Conservation (phyloP, 2,888 invertebrate genomes). For the Zelleria hepariella region DNA sequence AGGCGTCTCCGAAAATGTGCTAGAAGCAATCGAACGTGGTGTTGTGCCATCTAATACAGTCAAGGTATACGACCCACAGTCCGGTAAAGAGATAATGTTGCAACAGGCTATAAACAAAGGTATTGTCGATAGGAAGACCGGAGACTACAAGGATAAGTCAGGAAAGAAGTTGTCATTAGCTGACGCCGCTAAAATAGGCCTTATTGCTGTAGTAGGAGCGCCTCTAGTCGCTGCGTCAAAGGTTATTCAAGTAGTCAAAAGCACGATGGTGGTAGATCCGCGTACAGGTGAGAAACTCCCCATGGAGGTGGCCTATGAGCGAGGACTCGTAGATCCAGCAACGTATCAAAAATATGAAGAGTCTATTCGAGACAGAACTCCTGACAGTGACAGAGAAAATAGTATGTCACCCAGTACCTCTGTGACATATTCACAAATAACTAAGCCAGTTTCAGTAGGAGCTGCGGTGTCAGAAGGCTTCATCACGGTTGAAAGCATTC, state of each 20-base stretch:
- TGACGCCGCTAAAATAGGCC: constrained; percentile 83
- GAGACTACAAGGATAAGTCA: constrained; percentile 76
- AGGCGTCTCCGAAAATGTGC: constrained; percentile 78
- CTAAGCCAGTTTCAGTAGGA: constrained; percentile 70
- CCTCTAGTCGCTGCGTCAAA: constrained; percentile 81
- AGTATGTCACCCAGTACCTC: constrained; percentile 14
- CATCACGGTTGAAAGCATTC: constrained; percentile 66
- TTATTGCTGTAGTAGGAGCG: constrained; percentile 81
- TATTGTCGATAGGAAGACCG: constrained; percentile 79
- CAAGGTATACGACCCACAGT: constrained; percentile 78
- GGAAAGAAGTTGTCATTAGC: constrained; percentile 78
- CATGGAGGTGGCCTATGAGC: constrained; percentile 84
- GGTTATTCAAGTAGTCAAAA: constrained; percentile 76
- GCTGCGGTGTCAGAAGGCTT: constrained; percentile 72
- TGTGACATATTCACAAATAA: constrained; percentile 31
- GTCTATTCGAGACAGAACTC: constrained; percentile 47
- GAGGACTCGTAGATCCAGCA: constrained; percentile 77
- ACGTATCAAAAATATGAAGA: constrained; percentile 68
- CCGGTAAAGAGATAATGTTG: constrained; percentile 76
- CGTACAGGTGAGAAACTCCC: constrained; percentile 84
- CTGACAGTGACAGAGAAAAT: constrained; percentile 27
- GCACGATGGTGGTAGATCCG: constrained; percentile 81
- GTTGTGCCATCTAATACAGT: constrained; percentile 78
- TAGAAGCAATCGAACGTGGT: constrained; percentile 83
- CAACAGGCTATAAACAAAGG: constrained; percentile 84